A percentile compares a stretch with the other conserved stretches of the same genome.
phyloP scores from a whole-genome alignment of 2,113 vertebrate genomes.

The Zosterops borbonicus region DNA sequence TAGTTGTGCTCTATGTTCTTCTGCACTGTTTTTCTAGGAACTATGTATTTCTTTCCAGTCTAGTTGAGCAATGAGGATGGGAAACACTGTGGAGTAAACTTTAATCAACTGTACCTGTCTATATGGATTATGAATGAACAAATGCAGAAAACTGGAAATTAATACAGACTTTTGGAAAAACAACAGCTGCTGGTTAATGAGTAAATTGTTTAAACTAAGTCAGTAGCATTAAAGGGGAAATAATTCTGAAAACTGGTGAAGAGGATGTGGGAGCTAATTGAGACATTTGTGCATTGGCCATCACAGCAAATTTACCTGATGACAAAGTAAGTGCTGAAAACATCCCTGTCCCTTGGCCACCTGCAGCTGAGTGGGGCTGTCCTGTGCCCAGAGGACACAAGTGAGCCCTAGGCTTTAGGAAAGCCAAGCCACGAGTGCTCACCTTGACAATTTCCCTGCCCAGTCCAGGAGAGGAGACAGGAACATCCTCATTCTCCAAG shows the following conservation, averaged over 20 bases:
- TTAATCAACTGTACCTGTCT: neutral
- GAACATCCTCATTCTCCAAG: neutral
- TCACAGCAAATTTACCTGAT: neutral
- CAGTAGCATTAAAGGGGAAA: neutral
- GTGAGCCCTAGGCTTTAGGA: neutral
- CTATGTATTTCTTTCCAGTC: neutral
- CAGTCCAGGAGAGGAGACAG: neutral
- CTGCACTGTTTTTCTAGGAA: neutral
- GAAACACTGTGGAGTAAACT: neutral
- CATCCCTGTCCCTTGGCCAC: neutral
- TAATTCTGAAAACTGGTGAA: neutral
- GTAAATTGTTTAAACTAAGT: neutral
- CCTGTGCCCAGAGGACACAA: neutral
- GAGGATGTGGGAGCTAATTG: neutral
- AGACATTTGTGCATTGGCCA: neutral
- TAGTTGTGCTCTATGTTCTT: neutral
- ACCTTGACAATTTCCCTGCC: neutral
- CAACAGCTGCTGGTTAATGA: rapidly evolving
- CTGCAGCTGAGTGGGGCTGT: neutral
- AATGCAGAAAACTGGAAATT: neutral
- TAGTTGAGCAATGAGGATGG: neutral
- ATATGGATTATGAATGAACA: neutral
- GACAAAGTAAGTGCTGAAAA: neutral
- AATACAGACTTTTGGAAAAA: neutral
- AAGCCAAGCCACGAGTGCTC: neutral